phyloP scores from a whole-genome alignment of 2,888 invertebrate species.

The Drymonia ruficornis region DNA sequence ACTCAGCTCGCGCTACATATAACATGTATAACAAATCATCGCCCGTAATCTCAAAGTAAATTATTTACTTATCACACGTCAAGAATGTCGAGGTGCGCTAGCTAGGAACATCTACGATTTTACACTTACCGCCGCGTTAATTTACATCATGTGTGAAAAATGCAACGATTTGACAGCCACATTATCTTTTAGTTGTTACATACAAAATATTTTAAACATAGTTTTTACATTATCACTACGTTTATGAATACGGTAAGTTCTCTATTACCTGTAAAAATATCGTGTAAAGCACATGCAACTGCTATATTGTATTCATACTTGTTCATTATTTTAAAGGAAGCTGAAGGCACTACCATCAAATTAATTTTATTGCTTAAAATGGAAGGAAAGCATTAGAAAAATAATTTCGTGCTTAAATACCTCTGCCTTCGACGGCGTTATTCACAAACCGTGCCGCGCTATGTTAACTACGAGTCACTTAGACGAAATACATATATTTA shows the following conservation, averaged over 20 bases:
- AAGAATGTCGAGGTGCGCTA: conserved; percentile 66
- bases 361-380: conserved; percentile 75
- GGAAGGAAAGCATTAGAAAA: conserved; percentile 80
- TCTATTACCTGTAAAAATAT: conserved; percentile 82
- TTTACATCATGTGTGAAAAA: conserved; percentile 74
- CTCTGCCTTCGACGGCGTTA: conserved; percentile 66
- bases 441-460: conserved; percentile 61
- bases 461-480: conserved; percentile 61
- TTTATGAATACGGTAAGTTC: conserved; percentile 80
- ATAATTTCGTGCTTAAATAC: conserved; percentile 75
- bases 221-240: conserved; percentile 73
- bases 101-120: conserved; percentile 77
- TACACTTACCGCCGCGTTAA: conserved; percentile 49
- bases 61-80: conserved; percentile 61
- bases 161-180: conserved; percentile 81
- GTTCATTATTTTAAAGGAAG: conserved; percentile 72
- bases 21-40: conserved; percentile 33
- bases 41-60: conserved; percentile 60
- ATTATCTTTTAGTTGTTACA: conserved; percentile 66
- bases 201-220: conserved; percentile 77
- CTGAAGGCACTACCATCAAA: conserved; percentile 84
- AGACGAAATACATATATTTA: conserved; percentile 35
- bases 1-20: conserved; percentile 42
- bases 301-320: conserved; percentile 68
- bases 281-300: conserved; percentile 79